Evolutionary conservation across 2,113 vertebrate species (phyloP), one percentile per base, ranked within the genome.

Genomic region (Pseudorhombus dupliciocellatus): DNA sequence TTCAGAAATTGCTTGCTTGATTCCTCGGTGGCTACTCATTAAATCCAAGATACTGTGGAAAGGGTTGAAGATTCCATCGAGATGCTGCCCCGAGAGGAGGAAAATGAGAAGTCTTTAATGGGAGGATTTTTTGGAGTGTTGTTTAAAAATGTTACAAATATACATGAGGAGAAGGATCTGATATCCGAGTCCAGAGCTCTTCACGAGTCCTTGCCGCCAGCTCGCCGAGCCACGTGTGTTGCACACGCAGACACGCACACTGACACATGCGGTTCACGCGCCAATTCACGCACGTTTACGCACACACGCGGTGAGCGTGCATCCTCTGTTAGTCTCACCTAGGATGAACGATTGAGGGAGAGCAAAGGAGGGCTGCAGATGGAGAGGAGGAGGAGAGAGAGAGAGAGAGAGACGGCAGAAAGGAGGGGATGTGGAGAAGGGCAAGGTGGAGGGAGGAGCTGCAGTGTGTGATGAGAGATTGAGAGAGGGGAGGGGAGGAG

Each of bases 401-500:
- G 31, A 31, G 30, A 11, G 31, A 10, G 31, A 10, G 31, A 34
- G 30, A 73, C 53, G 66, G 75, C 63, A 3, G 42, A 80, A 80
- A 70, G 80, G 87, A 76, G 82, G 79, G 77, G 70, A 71, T 73
- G 21, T 55, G 72, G 74, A 77, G 75, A 61, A 67, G 77, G 86
- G 86, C 66, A 85, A 87, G 90, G 86, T 87, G 86, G 88, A 89
- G 88, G 91, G 90, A 92, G 90, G 91, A 92, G 89, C 89, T 22
- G 87, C 88, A 83, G 90, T 66, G 30, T 84, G 80, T 60, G 79
- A 87, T 77, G 80, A 86, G 81, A 80, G 75, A 81, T 55, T 37
- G 84, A 76, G 75, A 73, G 77, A 84, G 68, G 52, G 70, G 79
- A 75, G 75, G 70, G 68, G 62, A 46, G 76, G 53, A 54, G 69